phyloP scores from a whole-genome alignment of 2,113 vertebrate species.

The Hydropotes inermis region DNA sequence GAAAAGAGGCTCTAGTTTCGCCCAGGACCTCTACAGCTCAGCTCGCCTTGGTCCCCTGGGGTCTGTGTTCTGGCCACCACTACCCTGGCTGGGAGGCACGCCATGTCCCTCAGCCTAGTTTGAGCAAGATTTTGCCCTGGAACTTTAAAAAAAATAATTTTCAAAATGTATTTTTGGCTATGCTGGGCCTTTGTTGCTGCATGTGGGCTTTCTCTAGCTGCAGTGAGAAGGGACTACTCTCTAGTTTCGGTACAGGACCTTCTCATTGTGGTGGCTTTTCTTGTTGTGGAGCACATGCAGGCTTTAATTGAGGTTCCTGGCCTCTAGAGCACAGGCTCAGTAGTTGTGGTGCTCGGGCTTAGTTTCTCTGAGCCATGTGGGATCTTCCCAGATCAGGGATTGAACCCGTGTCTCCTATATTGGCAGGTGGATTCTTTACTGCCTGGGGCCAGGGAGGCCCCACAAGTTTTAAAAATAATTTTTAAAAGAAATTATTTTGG shows the following conservation, averaged over 20 bases:
- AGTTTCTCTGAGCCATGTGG: neutral
- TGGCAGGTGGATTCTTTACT: neutral
- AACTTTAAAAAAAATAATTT: neutral
- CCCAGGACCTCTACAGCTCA: neutral
- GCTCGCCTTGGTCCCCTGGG: neutral
- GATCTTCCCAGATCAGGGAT: neutral
- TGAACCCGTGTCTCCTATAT: neutral
- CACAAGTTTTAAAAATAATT: neutral
- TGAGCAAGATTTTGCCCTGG: neutral
- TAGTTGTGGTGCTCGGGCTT: neutral
- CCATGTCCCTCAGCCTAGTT: neutral
- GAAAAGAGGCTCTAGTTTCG: neutral
- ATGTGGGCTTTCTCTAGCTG: neutral
- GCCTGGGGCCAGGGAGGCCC: neutral
- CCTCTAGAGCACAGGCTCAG: neutral
- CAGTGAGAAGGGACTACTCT: neutral
- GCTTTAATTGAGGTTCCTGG: neutral
- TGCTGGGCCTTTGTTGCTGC: neutral
- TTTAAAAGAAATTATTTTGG: neutral
- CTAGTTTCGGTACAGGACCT: too few species aligned
- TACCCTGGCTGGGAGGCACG: neutral
- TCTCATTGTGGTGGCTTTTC: neutral
- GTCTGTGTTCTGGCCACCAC: neutral
- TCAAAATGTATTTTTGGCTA: neutral
- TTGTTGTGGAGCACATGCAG: neutral